Conservation (phyloP, 2,113 vertebrate species). For the Sorex araneus region DNA sequence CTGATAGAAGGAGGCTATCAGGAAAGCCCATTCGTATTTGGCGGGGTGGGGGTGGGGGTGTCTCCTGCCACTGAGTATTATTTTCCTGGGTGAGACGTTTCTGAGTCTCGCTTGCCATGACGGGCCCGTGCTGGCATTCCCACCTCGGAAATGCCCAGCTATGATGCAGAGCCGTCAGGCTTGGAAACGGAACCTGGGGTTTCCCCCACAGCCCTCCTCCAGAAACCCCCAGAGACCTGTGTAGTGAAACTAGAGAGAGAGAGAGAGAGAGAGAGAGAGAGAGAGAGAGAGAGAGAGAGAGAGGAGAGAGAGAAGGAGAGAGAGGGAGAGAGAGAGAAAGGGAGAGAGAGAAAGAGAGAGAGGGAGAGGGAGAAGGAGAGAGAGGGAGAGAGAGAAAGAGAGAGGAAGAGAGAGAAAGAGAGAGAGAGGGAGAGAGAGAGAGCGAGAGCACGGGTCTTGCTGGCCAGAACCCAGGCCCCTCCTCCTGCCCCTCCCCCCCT, state of each 20-base stretch:
- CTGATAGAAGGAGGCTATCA: not conserved
- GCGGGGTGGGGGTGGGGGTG: not conserved
- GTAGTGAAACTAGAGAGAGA: not conserved
- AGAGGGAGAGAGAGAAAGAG: not conserved
- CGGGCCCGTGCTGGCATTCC: not conserved
- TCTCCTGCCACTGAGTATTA: conserved; percentile 19
- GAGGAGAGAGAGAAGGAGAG: not conserved
- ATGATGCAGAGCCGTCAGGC: not conserved
- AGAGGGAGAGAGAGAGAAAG: not conserved
- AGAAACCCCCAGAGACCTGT: not conserved
- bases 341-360: not conserved
- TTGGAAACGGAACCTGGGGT: conserved; percentile 23
- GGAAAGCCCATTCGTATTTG: conserved; percentile 57
- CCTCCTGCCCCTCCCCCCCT: too few relatives aligned
- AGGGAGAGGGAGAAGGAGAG: not conserved
- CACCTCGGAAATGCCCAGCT: not conserved
- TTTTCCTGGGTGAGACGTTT: conserved; percentile 72
- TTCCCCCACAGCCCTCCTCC: not conserved
- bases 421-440: too few relatives aligned
- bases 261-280: too few relatives aligned
- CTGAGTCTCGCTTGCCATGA: not conserved
- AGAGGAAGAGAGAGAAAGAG: not conserved
- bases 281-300: not conserved
- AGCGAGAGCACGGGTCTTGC: not conserved
- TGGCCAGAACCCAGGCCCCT: conserved; percentile 65